Evolutionary conservation across 2,113 vertebrate species (phyloP).

Genomic region (Lipophrys pholis): DNA sequence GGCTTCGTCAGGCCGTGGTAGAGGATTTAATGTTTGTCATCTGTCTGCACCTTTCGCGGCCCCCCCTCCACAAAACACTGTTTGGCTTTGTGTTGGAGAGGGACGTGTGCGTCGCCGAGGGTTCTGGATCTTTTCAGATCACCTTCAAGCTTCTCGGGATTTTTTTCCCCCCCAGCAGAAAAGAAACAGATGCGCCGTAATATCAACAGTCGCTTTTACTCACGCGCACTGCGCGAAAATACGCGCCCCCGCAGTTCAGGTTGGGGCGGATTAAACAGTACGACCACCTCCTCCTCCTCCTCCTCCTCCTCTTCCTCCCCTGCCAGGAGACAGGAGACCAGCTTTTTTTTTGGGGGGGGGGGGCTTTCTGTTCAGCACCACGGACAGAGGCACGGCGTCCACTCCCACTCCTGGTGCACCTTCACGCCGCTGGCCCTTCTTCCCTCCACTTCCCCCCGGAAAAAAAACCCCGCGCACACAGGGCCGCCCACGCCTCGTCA

Average conservation of each 20-base stretch:
- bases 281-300: conserved; percentile 9
- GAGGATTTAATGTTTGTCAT: conserved; percentile 65
- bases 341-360: conserved; percentile 6
- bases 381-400: conserved; percentile 65
- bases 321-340: conserved; percentile 8
- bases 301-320: conserved; percentile 23
- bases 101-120: conserved; percentile 43
- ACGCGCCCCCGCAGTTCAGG: conserved; percentile 56
- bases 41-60: conserved; percentile 44
- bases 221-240: conserved; percentile 66
- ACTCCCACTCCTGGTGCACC: conserved; percentile 66
- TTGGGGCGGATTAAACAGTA: conserved; percentile 15
- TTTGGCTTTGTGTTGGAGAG: conserved; percentile 50
- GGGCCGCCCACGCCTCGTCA: conserved; percentile 55
- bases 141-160: conserved; percentile 2
- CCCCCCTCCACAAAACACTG: conserved; percentile 20
- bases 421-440: neutral
- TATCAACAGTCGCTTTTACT: conserved; percentile 74
- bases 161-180: conserved; percentile 36
- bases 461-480: neutral
- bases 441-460: neutral
- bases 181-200: conserved; percentile 74
- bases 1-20: conserved; percentile 61
- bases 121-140: conserved; percentile 73
- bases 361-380: conserved; percentile 62